Conservation (phyloP, 1,140 invertebrate species). For the Drosophila serrata region DNA sequence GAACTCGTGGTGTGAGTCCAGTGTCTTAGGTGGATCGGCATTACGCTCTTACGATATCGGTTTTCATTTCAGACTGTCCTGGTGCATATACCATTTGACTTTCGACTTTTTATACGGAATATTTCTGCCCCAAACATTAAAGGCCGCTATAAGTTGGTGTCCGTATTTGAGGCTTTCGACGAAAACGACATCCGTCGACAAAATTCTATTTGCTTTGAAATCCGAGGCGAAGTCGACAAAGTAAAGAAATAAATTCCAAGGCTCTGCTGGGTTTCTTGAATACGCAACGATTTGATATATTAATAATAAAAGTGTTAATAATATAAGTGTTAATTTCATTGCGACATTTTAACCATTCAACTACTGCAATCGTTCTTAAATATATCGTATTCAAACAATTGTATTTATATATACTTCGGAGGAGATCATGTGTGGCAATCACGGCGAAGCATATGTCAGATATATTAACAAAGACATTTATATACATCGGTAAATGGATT, state of each 20-base stretch:
- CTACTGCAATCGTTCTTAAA: too few species aligned
- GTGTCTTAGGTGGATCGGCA: not conserved
- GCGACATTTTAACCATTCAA: too few species aligned
- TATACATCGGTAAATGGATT: not conserved
- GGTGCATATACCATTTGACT: slow-evolving; percentile 53
- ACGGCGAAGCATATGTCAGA: not conserved
- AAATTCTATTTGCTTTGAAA: slow-evolving; percentile 53
- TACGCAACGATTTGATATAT: not conserved
- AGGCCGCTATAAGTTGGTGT: slow-evolving; percentile 64
- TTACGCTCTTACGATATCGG: not conserved
- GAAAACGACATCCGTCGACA: slow-evolving; percentile 24
- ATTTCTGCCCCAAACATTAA: slow-evolving; percentile 28
- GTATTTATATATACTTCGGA: not conserved
- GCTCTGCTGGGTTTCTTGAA: not conserved
- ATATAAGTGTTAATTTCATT: too few species aligned
- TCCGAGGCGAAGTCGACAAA: slow-evolving; percentile 56
- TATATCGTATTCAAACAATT: too few species aligned
- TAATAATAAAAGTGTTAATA: too few species aligned
- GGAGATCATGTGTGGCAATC: not conserved
- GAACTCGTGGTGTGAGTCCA: slow-evolving; percentile 52
- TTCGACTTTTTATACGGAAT: slow-evolving; percentile 23
- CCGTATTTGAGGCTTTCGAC: slow-evolving; percentile 59
- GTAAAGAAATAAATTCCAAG: not conserved
- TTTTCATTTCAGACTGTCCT: slow-evolving; percentile 38
- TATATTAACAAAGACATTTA: not conserved